Base-by-base conservation (phyloP, 2,888 invertebrate genomes). In the Osmoderma eremita region DNA sequence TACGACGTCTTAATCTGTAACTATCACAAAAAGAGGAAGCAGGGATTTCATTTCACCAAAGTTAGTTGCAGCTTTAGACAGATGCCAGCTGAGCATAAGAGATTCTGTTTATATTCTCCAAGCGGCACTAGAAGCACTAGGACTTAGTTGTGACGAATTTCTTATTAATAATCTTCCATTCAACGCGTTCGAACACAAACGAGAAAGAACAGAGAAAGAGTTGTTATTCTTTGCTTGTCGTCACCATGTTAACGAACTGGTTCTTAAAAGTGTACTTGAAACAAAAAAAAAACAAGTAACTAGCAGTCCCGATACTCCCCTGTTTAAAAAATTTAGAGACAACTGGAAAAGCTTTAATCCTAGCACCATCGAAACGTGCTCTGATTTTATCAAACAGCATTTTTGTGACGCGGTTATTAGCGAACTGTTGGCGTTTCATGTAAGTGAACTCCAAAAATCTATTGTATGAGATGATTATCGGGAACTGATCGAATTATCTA, bases 41-140 rank as follows among this genome's bases (percentile, higher is more conserved):
- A 73, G 71, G 48, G 56, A 73, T 67, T 71, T 74, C 39, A 69
- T 74, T 51, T 73, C 73, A 56, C 70, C 70, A 36, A 73, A 72
- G 45, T 68, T 70, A 67, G 24, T 24, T 24, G 24, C 24, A 24
- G 24, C 24, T 24, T 24, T 24, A 4, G 24, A 24, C 24, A 4
- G 24, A 24, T 24, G 24, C 3, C 24, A 24, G 24, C 24, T 24
- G 24, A 24, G 24, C 24, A 24, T 24, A 45, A 73, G 65, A 62
- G 70, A 73, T 63, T 68, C 48, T 36, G 48, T 48, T 49, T 45
- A 39, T 36, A 65, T 56, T 48, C 24, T 65, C 17, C 63, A 51
- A 20, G 63, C 45, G 15, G 30, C 22, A 41, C 6, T 30, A 42
- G 58, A 58, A 36, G 24, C 49, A 58, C 56, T 65, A 48, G 67